Base-by-base conservation (phyloP, 2,113 vertebrate genomes). In the Protomyctophum bolini region DNA sequence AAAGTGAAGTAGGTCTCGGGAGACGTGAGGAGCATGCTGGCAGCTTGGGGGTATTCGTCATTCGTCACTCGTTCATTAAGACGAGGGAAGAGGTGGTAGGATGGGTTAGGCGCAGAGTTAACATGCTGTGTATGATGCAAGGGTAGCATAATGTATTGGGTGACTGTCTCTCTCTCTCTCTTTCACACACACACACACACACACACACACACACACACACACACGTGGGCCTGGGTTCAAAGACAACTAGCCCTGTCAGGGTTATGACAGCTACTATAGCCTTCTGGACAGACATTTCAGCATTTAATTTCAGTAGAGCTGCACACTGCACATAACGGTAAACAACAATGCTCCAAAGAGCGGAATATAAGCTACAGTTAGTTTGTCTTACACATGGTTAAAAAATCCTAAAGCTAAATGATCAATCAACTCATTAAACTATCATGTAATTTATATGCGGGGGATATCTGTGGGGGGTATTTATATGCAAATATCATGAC, bases 31-130 rank as follows among this genome's bases (percentile, higher is more conserved):
- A 63, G 81, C 41, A 29, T 28, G 12, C 76, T 75, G 80, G 79
- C 77, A 75, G 75, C 69, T 73, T 45, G 0, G 15, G 15, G 73
- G 70, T 3, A 21, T 21, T 21, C 21, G 21, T 21, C 21, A n/a
- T n/a, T n/a, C n/a, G n/a, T n/a, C n/a, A n/a, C n/a, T n/a, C n/a
- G 70, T 66, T 85, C 70, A 60, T 84, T 85, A 80, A 69, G 81
- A 76, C 63, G 58, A 73, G 33, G 33, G 33, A 41, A 41, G 33
- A 4, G 33, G 33, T 41, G 33, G 33, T 41, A 41, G 33, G 33
- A 41, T 1, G 33, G 33, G 33, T 41, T 41, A 41, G n/a, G n/a
- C n/a, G 33, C 33, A 41, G 33, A 41, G 33, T 41, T 41, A 41
- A 6, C 33, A 41, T 41, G 33, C 33, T 41, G 33, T 41, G 3